Conservation (phyloP, 2,888 invertebrate genomes). For the Antheraea assamensis region DNA sequence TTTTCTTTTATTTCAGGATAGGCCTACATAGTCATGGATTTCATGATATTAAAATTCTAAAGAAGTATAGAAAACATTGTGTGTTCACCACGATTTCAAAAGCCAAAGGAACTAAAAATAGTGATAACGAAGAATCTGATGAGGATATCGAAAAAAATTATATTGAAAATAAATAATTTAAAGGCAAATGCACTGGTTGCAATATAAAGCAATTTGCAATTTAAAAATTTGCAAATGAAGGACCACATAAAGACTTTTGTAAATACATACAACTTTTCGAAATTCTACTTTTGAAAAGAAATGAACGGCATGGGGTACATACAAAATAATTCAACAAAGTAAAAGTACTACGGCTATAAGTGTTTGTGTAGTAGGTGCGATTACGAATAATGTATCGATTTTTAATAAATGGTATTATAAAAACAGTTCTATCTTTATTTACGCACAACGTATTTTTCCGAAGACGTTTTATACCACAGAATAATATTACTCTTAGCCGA, state of each 20-base stretch:
- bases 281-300: background rate
- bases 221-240: no score
- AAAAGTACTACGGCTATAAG: background rate
- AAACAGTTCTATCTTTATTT: background rate
- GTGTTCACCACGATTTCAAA: constrained; percentile 30
- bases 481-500: no score
- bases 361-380: background rate
- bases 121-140: constrained; percentile 6
- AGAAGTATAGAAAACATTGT: constrained; percentile 37
- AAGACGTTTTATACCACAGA: no score
- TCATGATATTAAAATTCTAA: constrained; percentile 51
- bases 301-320: background rate
- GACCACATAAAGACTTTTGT: no score
- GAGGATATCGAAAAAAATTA: background rate
- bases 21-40: constrained; percentile 46
- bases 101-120: constrained; percentile 17
- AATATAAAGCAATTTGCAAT: no score
- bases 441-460: no score
- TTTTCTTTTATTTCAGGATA: constrained; percentile 44
- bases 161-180: background rate
- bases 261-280: background rate
- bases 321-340: background rate
- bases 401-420: background rate
- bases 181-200: background rate
- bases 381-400: background rate